Evolutionary conservation across 2,113 vertebrate species (phyloP), one percentile per base, ranked within the genome.

Genomic region (Rana temporaria): DNA sequence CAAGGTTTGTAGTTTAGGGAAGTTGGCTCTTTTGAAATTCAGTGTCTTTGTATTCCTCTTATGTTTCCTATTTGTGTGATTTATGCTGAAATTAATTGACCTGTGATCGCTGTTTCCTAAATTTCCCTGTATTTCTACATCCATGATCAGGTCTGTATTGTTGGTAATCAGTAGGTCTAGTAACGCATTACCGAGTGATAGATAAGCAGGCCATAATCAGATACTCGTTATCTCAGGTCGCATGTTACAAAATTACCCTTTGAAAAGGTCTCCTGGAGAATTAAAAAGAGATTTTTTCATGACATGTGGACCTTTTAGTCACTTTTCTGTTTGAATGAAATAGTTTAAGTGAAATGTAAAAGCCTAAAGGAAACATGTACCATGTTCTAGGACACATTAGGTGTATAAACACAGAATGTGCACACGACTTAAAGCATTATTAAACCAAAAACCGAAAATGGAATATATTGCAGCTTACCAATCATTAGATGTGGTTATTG

Each of bases 181-280:
- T n/a, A n/a, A n/a, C n/a, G n/a, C n/a, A n/a, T 30, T 30, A 30
- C 67, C n/a, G 20, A 17, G 48, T 55, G 20, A 71, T 53, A 48
- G 20, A 71, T 71, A 55, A 26, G 7, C 52, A 1, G 14, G 15
- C 16, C 18, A 7, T 72, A 53, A 71, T 70, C 67, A 26, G 22
- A 18, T 32, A 34, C 6, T 6, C 15, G n/a, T 22, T 30, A 69
- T n/a, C 11, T 32, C 34, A 42, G 48, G 30, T 42, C 8, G 26
- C 17, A 9, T 24, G 60, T 52, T 64, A 81, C 55, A 26, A 20
- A 26, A 81, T 81, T 71, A n/a, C 78, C 52, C 6, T 71, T 81
- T 81, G 18, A 72, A 80, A 80, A 80, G 78, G 78, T 71, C 67
- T 71, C 32, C 1, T 18, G 62, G 60, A 67, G 26, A 56, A 66